Percentiles rank a stretch among this genome's conserved stretches.
Evolutionary conservation across 2,888 invertebrate species (phyloP).

Genomic region (Megalurothrips usitatus): DNA sequence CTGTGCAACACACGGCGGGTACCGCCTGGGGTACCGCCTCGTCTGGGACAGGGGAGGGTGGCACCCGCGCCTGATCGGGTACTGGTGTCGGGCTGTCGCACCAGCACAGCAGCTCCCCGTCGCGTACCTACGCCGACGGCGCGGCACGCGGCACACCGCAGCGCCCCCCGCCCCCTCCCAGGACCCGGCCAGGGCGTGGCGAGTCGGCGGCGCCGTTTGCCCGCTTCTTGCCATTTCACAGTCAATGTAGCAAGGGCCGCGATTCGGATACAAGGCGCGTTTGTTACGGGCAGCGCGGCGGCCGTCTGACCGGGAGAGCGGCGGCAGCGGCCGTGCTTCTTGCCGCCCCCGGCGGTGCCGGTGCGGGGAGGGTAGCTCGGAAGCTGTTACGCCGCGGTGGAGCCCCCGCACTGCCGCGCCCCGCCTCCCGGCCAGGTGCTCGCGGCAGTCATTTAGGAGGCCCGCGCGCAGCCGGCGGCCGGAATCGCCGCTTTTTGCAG

Average conservation of each 20-base stretch:
- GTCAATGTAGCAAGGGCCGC: conserved; percentile 2
- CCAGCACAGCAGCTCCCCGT: background rate
- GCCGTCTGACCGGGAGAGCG: background rate
- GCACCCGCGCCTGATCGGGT: too few relatives aligned
- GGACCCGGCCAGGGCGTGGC: background rate
- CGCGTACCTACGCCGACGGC: background rate
- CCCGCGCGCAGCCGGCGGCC: too few relatives aligned
- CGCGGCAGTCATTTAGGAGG: too few relatives aligned
- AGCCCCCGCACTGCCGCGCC: background rate
- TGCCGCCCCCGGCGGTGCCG: too few relatives aligned
- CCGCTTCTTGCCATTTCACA: conserved; percentile 19
- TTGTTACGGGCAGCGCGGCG: background rate
- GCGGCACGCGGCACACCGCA: too few relatives aligned
- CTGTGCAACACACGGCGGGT: too few relatives aligned
- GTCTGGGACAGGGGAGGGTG: too few relatives aligned
- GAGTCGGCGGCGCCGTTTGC: background rate
- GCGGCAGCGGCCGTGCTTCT: background rate
- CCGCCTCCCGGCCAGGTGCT: background rate
- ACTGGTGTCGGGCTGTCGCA: too few relatives aligned
- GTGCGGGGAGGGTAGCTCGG: background rate
- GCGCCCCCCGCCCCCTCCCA: too few relatives aligned
- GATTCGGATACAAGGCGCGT: background rate
- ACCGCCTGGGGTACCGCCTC: too few relatives aligned
- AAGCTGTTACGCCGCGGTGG: background rate
- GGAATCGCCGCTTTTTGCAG: too few relatives aligned